Base-by-base conservation (phyloP, 2,797 vertebrate genomes). In the Manis pentadactyla region DNA sequence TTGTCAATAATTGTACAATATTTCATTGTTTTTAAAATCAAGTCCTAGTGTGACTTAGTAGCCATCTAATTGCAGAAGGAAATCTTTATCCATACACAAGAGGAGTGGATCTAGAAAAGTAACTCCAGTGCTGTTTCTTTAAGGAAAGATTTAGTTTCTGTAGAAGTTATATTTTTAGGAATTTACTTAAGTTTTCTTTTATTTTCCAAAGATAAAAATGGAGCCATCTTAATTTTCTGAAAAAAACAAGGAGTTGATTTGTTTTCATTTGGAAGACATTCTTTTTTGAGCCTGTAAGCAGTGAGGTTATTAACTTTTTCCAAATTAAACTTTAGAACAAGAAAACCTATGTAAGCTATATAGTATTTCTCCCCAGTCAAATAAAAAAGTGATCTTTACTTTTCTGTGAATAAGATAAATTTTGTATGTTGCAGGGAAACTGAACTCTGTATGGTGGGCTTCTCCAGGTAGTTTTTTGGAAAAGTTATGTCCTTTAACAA, bases 231-330 rank as follows among this genome's bases (percentile, higher is more conserved):
- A 63, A 64, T 84, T 95, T 83, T 49, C 25, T 49, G 31, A 49
- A n/a, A 61, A 57, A 42, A 92, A 66, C 31, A 29, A 92, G 53
- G 7, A 49, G 5, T 74, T 83, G 69, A 81, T 81, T 86, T 77
- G 9, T 73, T 94, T 93, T 84, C 53, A 51, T 87, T 92, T 95
- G 29, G 39, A 95, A 37, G 21, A 37, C n/a, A 19, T 53, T 73
- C n/a, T 66, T 78, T 46, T 87, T 78, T 5, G 69, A 55, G 46
- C 11, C 59, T 73, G 2, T 9, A 77, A 75, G 21, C 59, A 63
- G 7, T 42, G 14, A 85, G 25, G 59, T 85, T 63, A 61, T 69
- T 69, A 74, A 42, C 55, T 82, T 87, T 93, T 93, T 89, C 59
- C 29, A 95, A 74, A 87, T 77, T 53, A 57, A 82, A 18, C 49